Base-by-base conservation (phyloP, 2,888 invertebrate genomes). In the Hermaeophaga mercurialis region DNA sequence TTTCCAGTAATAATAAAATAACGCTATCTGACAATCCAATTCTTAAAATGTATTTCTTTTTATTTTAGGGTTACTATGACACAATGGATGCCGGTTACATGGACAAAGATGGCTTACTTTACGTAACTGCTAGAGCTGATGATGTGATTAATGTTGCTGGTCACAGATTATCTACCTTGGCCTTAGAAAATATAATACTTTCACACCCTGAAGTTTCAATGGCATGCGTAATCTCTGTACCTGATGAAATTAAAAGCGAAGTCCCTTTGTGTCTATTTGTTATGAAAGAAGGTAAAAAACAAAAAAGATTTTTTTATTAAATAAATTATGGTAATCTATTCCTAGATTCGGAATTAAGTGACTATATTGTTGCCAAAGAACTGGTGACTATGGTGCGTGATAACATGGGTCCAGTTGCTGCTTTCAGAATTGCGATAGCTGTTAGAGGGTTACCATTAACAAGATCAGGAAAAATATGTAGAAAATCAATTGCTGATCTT, bases 101-200 rank as follows among this genome's bases (percentile, higher is more conserved):
- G 54, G 93, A 94, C 71, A 84, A 88, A 49, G 85, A 88, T 63
- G 94, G 94, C 0, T 91, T 91, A 52, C 83, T 96, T 1, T 93
- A 89, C 78, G 93, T 96, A 9, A 91, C 94, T 46, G 91, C 95
- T 0, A 82, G 96, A 24, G 94, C 92, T 57, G 96, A 96, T 78
- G 96, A 96, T 77, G 90, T 94, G 57, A 96, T 96, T 68, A 96
- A 96, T 75, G 96, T 96, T 1, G 93, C 96, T 0, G 96, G 96
- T 0, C 96, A 96, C 75, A 81, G 96, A 47, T 81, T 96, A 34
- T 94, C 94, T 0, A 94, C 95, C 0, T 87, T 91, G 0, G 91
- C 93, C 0, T 77, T 96, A 2, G 96, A 96, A 75, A 94, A 96
- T 75, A 94, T 94, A 0, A 87, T 94, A 8, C 76, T 95, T 34